Percentiles rank a stretch among this genome's conserved stretches.
phyloP scores from a whole-genome alignment of 2,888 invertebrate species.

The Agonopterix arenella region DNA sequence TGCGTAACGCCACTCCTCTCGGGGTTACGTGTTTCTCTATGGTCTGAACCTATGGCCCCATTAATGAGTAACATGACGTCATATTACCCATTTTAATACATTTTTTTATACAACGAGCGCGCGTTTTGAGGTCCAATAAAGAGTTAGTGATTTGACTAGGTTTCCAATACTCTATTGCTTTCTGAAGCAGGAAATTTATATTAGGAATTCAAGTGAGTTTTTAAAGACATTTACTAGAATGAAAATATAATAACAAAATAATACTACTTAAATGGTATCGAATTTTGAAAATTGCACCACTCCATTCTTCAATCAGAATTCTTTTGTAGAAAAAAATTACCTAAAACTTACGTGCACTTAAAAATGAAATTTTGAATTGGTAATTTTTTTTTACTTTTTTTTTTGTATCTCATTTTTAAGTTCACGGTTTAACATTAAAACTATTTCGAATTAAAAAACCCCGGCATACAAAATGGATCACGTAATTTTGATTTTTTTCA shows the following conservation, averaged over 20 bases:
- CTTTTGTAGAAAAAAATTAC: slow-evolving; percentile 12
- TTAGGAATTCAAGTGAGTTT: too few relatives aligned
- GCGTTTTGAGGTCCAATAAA: too few relatives aligned
- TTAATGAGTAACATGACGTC: too few relatives aligned
- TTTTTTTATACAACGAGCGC: too few relatives aligned
- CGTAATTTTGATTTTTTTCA: slow-evolving; percentile 38
- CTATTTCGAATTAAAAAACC: slow-evolving; percentile 6
- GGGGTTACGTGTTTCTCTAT: too few relatives aligned
- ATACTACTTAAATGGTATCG: slow-evolving; percentile 11
- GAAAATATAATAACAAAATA: slow-evolving; percentile 12
- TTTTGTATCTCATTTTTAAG: neutral
- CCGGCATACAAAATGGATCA: slow-evolving; percentile 21
- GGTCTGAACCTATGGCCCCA: too few relatives aligned
- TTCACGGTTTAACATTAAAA: neutral
- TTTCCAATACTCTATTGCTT: too few relatives aligned
- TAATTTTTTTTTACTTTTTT: neutral
- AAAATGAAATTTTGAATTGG: neutral
- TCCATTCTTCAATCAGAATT: slow-evolving; percentile 9
- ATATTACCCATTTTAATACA: too few relatives aligned
- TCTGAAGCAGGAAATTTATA: too few relatives aligned
- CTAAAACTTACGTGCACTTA: slow-evolving; percentile 4
- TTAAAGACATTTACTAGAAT: too few relatives aligned
- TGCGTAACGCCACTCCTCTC: too few relatives aligned
- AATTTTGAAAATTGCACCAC: slow-evolving; percentile 18
- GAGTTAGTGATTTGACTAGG: too few relatives aligned